phyloP scores from a whole-genome alignment of 2,113 vertebrate genomes.

The Rattus rattus region DNA sequence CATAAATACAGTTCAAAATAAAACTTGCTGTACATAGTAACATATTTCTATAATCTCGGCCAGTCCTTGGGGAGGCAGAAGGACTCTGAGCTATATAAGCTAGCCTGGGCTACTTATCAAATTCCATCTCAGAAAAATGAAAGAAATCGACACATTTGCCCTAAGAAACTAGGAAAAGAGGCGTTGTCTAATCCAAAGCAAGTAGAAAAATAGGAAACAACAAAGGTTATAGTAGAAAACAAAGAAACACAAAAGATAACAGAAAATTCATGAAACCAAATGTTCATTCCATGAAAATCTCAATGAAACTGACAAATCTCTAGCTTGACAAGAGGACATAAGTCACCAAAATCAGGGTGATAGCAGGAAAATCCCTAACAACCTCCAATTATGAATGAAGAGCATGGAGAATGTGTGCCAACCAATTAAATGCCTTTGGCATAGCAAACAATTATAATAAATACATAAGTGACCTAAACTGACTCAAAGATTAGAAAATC shows the following conservation, averaged over 20 bases:
- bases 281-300: neutral
- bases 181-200: constrained; percentile 8
- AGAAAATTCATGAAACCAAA: constrained; percentile 25
- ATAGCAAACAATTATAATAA: constrained; percentile 4
- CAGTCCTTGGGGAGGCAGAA: neutral
- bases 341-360: constrained; percentile 24
- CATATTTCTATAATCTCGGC: too few species aligned
- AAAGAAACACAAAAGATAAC: neutral
- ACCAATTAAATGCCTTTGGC: neutral
- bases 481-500: constrained; percentile 3
- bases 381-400: neutral
- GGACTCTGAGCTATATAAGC: neutral
- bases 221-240: neutral
- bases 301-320: constrained; percentile 5
- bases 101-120: neutral
- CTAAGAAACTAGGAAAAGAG: constrained; percentile 30
- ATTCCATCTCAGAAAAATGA: neutral
- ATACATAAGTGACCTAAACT: neutral
- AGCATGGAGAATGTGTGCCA: neutral
- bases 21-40: neutral
- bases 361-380: neutral
- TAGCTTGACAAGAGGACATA: neutral
- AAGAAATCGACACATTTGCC: neutral
- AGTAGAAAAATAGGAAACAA: neutral
- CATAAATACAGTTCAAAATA: neutral